Percentiles rank a stretch among this genome's conserved stretches.
These are phyloP conservation scores for Spicauda simplicius DNA, from an alignment of 2,888 invertebrate genomes.

Conservation along the genomic window DNA sequence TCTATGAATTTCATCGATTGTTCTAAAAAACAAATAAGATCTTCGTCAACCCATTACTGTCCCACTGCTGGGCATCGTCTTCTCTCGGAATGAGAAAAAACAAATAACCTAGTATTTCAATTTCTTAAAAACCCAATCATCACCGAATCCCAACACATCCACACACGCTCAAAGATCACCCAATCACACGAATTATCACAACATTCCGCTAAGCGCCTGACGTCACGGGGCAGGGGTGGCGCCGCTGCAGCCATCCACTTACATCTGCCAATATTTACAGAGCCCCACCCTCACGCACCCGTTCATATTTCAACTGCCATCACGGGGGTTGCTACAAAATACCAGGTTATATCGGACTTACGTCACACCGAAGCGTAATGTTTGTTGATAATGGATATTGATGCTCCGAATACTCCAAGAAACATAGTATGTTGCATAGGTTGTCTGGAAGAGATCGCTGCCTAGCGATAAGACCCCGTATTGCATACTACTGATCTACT, in stretches of 20 bases:
- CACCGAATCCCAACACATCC: not conserved
- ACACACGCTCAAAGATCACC: not conserved
- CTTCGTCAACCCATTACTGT: too few relatives aligned
- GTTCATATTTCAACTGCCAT: constrained; percentile 80
- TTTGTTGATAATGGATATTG: not conserved
- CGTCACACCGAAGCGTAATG: constrained; percentile 53
- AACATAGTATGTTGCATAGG: too few relatives aligned
- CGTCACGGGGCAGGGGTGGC: constrained; percentile 67
- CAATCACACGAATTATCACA: constrained; percentile 18
- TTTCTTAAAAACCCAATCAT: too few relatives aligned
- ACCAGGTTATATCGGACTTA: constrained; percentile 47
- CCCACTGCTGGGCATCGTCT: too few relatives aligned
- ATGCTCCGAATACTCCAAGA: too few relatives aligned
- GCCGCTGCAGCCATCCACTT: constrained; percentile 86
- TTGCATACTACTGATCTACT: too few relatives aligned
- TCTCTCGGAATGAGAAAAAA: too few relatives aligned
- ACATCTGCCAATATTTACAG: constrained; percentile 88
- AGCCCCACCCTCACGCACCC: constrained; percentile 72
- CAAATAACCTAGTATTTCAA: too few relatives aligned
- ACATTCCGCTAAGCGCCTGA: constrained; percentile 49
- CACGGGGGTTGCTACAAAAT: constrained; percentile 78
- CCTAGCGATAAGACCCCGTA: too few relatives aligned
- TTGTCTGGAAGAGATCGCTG: too few relatives aligned
- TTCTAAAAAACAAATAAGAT: too few relatives aligned
- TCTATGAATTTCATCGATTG: too few relatives aligned